Base-by-base conservation (phyloP, 2,888 invertebrate species). In the Gandaritis pyraliata region DNA sequence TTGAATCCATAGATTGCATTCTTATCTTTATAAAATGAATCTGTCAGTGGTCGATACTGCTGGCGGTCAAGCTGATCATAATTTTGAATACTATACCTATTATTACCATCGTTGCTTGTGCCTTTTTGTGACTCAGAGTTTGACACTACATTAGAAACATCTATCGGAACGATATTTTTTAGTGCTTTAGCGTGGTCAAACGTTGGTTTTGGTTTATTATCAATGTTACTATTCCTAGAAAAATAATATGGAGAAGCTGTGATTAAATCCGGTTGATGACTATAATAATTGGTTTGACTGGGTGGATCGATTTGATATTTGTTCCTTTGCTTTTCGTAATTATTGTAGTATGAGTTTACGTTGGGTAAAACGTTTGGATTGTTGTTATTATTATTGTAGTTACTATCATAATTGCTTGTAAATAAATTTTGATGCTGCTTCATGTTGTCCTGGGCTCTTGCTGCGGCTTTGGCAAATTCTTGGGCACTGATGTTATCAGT, bases 131-230 rank as follows among this genome's bases (percentile, higher is more conserved):
- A 66, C 46, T 88, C 87, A 23, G 83, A 80, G 66, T 85, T 87
- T 33, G 48, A 15, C 11, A 92, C 84, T 33, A 90, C 88, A 67
- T 92, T 93, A 38, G 91, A 87, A 3, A 90, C 85, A 70, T 90
- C 92, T 50, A 92, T 90, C 1, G 92, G 87, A 16, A 92, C 89
- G 60, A 92, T 90, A 74, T 88, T 90, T 81, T 91, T 92, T 53
- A 92, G 74, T 1, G 90, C 92, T 70, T 90, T 93, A 39, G 89
- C 88, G 58, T 93, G 92, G 71, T 93, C 92, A 72, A 92, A 92
- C 0, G 85, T 82, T 65, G 81, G 83, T 72, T 90, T 88, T 41
- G 75, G 66, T 71, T 86, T 90, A 12, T 72, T 77, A 13, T 90
- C 88, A 39, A 74, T 39, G 33, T 64, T 73, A 62, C 72, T 70